Conservation (phyloP, 2,797 vertebrate species). For the Myioborus melanocephalus region DNA sequence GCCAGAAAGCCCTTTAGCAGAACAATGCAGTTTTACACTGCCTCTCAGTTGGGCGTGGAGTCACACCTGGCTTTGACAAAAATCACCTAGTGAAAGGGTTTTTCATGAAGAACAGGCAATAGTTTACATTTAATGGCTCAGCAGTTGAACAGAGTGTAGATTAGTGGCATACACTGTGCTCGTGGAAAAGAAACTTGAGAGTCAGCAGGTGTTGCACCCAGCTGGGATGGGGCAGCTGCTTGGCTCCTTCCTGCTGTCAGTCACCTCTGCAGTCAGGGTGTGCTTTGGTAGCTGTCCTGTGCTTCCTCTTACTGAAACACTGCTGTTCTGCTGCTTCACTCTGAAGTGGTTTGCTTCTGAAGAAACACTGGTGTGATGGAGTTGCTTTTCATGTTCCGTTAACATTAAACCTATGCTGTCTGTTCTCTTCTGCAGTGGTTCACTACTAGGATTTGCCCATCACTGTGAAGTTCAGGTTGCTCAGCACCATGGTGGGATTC, state of each 20-base stretch:
- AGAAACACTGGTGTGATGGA: background rate
- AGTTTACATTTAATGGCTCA: background rate
- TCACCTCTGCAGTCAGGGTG: background rate
- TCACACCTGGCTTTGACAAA: background rate
- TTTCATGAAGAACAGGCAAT: background rate
- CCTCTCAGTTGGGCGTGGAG: background rate
- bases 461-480: conserved; percentile 74
- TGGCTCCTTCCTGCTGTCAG: background rate
- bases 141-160: background rate
- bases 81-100: background rate
- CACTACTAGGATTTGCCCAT: conserved; percentile 73
- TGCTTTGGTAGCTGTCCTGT: background rate
- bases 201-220: background rate
- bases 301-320: background rate
- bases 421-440: conserved; percentile 70
- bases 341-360: background rate
- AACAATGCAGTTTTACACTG: background rate
- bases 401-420: background rate
- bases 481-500: conserved; percentile 56
- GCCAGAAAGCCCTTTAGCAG: background rate
- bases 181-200: background rate
- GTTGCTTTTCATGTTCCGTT: background rate
- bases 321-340: background rate
- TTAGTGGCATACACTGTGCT: background rate
- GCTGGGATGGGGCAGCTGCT: background rate